Percentiles rank a stretch among this genome's conserved stretches.
phyloP scores from a whole-genome alignment of 2,113 vertebrate species.

The Callithrix jacchus region DNA sequence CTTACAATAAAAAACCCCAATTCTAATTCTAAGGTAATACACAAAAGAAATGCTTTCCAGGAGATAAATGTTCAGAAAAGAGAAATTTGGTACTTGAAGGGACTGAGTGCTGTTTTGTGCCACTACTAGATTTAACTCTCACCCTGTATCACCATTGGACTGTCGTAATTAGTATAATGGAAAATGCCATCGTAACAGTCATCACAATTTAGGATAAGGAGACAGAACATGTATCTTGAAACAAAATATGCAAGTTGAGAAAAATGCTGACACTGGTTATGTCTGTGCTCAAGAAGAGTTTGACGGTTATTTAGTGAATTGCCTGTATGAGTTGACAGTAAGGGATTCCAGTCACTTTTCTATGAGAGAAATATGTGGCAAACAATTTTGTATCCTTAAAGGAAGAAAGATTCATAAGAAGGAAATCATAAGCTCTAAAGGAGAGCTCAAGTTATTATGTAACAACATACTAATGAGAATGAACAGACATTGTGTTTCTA shows the following conservation, averaged over 20 bases:
- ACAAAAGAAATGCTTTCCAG: neutral
- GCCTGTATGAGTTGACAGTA: neutral
- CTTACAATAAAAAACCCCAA: neutral
- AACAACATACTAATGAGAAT: neutral
- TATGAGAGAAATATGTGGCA: neutral
- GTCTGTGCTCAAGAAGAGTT: neutral
- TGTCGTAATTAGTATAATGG: neutral
- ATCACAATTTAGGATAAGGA: neutral
- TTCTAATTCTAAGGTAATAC: neutral
- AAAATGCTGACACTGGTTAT: neutral
- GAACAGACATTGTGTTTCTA: neutral
- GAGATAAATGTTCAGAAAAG: neutral
- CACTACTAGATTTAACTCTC: neutral
- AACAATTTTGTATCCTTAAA: neutral
- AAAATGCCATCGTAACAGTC: neutral
- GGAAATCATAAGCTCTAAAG: neutral
- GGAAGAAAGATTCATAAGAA: neutral
- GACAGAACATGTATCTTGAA: neutral
- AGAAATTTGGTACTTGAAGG: neutral
- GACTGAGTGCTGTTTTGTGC: neutral
- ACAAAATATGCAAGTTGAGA: neutral
- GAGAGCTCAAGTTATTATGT: neutral
- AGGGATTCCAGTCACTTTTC: neutral
- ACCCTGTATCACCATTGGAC: neutral
- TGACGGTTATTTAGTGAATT: neutral